Conservation (phyloP, 2,113 vertebrate species). For the Cephalopholis sonnerati region DNA sequence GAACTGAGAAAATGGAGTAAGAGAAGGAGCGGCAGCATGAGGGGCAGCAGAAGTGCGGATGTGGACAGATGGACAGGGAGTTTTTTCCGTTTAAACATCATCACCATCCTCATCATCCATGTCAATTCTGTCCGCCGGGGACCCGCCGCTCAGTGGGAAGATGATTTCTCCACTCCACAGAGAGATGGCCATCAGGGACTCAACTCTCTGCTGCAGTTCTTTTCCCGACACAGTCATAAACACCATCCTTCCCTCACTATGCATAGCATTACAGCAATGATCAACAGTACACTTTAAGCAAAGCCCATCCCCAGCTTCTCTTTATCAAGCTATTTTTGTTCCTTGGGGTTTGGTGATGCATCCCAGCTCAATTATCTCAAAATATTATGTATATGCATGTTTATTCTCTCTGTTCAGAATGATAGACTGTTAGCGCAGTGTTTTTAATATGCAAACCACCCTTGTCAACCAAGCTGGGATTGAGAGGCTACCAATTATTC, state of each 20-base stretch:
- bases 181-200: slow-evolving; percentile 81
- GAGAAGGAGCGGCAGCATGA: slow-evolving; percentile 25
- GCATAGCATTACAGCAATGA: slow-evolving; percentile 64
- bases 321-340: slow-evolving; percentile 69
- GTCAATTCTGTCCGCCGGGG: slow-evolving; percentile 75
- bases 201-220: slow-evolving; percentile 69
- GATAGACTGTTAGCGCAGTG: slow-evolving; percentile 66
- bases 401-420: slow-evolving; percentile 68
- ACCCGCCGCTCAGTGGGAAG: slow-evolving; percentile 72
- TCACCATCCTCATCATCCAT: slow-evolving; percentile 83
- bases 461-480: slow-evolving; percentile 83
- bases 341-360: slow-evolving; percentile 61
- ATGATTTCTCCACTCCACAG: slow-evolving; percentile 77
- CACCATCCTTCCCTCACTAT: slow-evolving; percentile 70
- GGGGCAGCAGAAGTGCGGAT: slow-evolving; percentile 43
- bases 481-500: slow-evolving; percentile 86
- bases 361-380: slow-evolving; percentile 80
- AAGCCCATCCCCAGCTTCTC: slow-evolving; percentile 57
- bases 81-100: slow-evolving; percentile 74
- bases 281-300: slow-evolving; percentile 64
- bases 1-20: not conserved
- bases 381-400: slow-evolving; percentile 75
- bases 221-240: slow-evolving; percentile 74
- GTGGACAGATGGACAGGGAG: slow-evolving; percentile 78
- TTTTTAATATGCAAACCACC: slow-evolving; percentile 85